Evolutionary conservation across 2,888 invertebrate species (phyloP), one percentile per base, ranked within the genome.

Genomic region (Drosophila anomalata): DNA sequence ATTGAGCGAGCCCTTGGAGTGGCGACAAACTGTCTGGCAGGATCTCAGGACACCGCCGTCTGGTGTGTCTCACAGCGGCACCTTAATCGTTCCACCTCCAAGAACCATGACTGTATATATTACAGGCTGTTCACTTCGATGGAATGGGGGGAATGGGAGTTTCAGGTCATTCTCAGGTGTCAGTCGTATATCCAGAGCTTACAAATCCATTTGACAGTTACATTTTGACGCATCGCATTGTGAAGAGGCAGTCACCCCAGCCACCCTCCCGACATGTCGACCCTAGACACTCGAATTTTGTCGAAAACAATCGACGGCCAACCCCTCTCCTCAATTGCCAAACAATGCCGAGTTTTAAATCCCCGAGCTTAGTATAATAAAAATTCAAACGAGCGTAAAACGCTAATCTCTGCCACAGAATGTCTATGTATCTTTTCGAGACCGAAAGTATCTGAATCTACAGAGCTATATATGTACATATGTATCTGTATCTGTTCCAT

Each of bases 381-480:
- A 90, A 89, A 90, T 85, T 89, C 91, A 91, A 90, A 83, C 91
- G 91, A 90, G 90, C 91, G 89, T 91, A 87, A 90, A 91, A 89
- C 90, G 91, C 88, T 90, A 90, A 90, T 90, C 91, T 77, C 77
- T 73, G 77, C 87, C 79, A 76, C 81, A 88, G 71, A 76, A 39
- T 44, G 58, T 67, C 52, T 60, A 44, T 73, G 69, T 75, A 77
- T 71, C 73, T 69, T 36, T 11, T 39, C 14, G 41, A 50, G 51
- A 39, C 54, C 33, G 12, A 33, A 33, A 33, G 22, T 9, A 9
- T 22, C 36, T 52, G 20, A 42, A 9, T 46, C 44, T 46, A 47
- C 42, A 33, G 60, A 14, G 12, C 36, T 36, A 14, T n/a, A 1
- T 8, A 0, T 41, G 17, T 14, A 17, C 2, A 17, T 41, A 3